Conservation (phyloP, 2,888 invertebrate species). For the Spodoptera littoralis region DNA sequence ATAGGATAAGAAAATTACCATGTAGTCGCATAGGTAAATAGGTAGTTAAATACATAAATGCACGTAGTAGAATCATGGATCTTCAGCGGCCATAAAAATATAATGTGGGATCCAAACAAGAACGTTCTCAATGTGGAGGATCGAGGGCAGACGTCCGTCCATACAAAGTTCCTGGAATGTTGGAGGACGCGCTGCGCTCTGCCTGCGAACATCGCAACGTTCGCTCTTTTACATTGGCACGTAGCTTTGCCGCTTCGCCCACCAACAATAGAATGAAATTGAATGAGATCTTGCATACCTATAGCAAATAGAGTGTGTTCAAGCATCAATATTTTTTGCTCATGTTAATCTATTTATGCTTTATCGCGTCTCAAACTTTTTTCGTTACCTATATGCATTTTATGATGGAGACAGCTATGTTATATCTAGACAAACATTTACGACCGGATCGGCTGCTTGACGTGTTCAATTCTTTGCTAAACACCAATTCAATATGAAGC, state of each 20-base stretch:
- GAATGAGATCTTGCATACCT: conserved; percentile 62
- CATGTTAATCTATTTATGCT: conserved; percentile 53
- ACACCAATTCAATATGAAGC: conserved; percentile 83
- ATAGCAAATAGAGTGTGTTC: conserved; percentile 37
- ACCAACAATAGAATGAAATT: conserved; percentile 66
- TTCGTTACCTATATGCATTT: conserved; percentile 22
- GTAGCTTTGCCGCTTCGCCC: conserved; percentile 39
- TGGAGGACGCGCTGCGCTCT: conserved; percentile 42
- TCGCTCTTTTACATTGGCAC: conserved; percentile 34
- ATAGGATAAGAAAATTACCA: too few relatives aligned
- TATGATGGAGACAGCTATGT: conserved; percentile 18
- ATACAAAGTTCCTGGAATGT: conserved; percentile 69
- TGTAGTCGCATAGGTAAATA: too few relatives aligned
- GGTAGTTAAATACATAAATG: neutral
- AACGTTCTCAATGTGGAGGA: conserved; percentile 65
- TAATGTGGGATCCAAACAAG: conserved; percentile 48
- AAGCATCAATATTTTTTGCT: conserved; percentile 21
- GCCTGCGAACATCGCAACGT: conserved; percentile 34
- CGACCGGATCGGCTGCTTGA: conserved; percentile 66
- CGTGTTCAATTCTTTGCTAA: conserved; percentile 72
- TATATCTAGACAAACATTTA: conserved; percentile 54
- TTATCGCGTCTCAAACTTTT: conserved; percentile 25
- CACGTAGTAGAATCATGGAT: neutral
- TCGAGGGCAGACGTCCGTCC: conserved; percentile 60
- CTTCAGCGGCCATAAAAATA: conserved; percentile 42